A percentile compares a stretch with the other conserved stretches of the same genome.
Conservation (phyloP, 2,797 vertebrate species). For the Mionectes olivaceus region DNA sequence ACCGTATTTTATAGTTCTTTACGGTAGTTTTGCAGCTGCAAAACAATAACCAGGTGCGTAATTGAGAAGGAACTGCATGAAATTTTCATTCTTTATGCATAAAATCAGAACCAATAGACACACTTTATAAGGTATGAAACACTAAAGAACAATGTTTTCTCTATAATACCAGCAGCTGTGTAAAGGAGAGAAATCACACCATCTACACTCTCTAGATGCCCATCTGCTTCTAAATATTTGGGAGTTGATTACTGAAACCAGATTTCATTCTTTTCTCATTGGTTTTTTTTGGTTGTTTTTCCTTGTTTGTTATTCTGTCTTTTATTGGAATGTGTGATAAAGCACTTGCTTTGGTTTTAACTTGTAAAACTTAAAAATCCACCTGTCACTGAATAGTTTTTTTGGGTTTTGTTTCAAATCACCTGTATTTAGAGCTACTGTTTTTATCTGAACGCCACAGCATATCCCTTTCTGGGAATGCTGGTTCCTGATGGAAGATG, state of each 20-base stretch:
- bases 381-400: background rate
- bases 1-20: constrained; percentile 43
- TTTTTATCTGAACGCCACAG: background rate
- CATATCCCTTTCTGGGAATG: background rate
- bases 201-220: constrained; percentile 53
- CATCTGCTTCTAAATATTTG: constrained; percentile 60
- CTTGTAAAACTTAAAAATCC: background rate
- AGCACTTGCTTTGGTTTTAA: background rate
- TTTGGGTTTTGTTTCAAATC: background rate
- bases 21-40: constrained; percentile 59
- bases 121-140: constrained; percentile 52
- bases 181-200: constrained; percentile 57
- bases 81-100: constrained; percentile 61
- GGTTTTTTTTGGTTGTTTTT: background rate
- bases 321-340: background rate
- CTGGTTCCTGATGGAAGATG: background rate
- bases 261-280: background rate
- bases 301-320: background rate
- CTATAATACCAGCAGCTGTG: constrained; percentile 65
- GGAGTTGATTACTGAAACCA: background rate
- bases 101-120: constrained; percentile 47
- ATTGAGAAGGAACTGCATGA: constrained; percentile 62
- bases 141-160: constrained; percentile 44
- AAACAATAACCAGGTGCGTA: constrained; percentile 68
- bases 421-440: background rate